These are phyloP conservation scores for Oeneis ivallda DNA, from an alignment of 2,888 invertebrate species.

Conservation along the genomic window DNA sequence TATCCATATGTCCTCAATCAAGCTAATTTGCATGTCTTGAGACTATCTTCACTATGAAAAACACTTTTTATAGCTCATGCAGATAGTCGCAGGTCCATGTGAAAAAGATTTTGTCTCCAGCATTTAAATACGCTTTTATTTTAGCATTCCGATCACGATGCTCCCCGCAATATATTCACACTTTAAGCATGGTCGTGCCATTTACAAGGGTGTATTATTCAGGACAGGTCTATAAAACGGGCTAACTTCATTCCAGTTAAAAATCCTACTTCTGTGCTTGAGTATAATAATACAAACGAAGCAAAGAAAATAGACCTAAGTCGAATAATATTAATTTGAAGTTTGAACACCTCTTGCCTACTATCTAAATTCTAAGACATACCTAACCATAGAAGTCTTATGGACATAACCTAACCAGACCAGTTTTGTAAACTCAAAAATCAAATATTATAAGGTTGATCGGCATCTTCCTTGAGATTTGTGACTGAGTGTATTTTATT, in stretches of 20 bases:
- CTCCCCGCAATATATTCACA: constrained; percentile 21
- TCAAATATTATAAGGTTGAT: no score
- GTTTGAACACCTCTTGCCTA: no score
- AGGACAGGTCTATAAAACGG: constrained; percentile 21
- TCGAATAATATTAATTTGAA: no score
- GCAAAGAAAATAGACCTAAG: no score
- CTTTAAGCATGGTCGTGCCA: constrained; percentile 20
- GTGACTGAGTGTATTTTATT: no score
- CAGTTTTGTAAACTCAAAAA: no score
- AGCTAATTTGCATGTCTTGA: constrained; percentile 10
- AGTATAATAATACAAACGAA: no score
- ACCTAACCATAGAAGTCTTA: no score
- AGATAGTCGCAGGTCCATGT: constrained; percentile 1
- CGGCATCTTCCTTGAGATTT: no score
- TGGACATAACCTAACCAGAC: no score
- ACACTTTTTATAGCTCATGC: constrained; percentile 20
- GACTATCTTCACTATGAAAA: constrained; percentile 31
- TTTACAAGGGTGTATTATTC: constrained; percentile 22
- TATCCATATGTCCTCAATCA: neutral
- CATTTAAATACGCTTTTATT: constrained; percentile 18
- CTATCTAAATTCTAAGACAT: no score
- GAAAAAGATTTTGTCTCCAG: constrained; percentile 22
- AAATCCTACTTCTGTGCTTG: constrained; percentile 8
- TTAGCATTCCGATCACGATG: constrained; percentile 24
- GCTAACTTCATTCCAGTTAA: constrained; percentile 14